These are phyloP conservation scores for Stenchaetothrips biformis DNA, from an alignment of 2,888 invertebrate species.

Conservation along the genomic window DNA sequence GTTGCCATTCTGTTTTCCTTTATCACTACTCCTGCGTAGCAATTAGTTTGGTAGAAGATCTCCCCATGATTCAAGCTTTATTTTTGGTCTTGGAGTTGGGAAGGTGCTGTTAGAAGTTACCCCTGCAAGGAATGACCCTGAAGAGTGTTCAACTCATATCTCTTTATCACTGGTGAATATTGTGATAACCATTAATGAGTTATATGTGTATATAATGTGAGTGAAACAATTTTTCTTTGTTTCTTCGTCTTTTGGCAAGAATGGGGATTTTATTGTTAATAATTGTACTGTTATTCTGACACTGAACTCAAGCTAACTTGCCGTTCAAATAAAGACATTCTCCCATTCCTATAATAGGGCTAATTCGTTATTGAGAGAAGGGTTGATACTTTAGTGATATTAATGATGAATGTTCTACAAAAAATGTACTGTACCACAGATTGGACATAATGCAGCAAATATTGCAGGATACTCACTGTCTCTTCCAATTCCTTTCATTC, in stretches of 20 bases:
- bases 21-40: neutral
- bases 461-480: neutral
- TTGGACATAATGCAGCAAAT: neutral
- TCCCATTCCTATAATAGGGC: too few species aligned
- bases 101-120: neutral
- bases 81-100: neutral
- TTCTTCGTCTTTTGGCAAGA: neutral
- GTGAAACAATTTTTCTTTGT: neutral
- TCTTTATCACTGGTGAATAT: neutral
- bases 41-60: neutral
- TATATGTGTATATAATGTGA: neutral
- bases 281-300: neutral
- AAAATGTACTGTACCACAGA: neutral
- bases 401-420: neutral
- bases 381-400: neutral
- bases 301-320: neutral
- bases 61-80: neutral
- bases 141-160: neutral
- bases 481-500: neutral
- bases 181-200: slow-evolving; percentile 3
- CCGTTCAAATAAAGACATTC: neutral
- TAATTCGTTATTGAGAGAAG: neutral
- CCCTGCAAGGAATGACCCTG: neutral
- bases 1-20: neutral
- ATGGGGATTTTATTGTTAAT: neutral